A percentile compares a stretch with the other conserved stretches of the same genome.
These are phyloP conservation scores for Zophobas atratus DNA, from an alignment of 1,140 invertebrate genomes.

Conservation along the genomic window DNA sequence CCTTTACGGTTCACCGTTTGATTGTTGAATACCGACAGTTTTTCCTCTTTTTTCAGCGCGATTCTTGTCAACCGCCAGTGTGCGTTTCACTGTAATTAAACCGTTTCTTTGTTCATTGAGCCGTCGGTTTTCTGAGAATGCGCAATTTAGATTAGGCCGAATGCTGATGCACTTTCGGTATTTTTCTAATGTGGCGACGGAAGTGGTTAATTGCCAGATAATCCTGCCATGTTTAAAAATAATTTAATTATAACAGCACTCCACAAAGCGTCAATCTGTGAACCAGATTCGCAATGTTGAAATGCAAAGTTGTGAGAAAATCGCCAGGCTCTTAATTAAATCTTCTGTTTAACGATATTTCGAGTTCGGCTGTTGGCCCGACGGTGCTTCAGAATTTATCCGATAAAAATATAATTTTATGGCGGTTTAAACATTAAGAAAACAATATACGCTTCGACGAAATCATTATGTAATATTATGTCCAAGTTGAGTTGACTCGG, in stretches of 20 bases:
- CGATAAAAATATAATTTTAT: conserved; percentile 20
- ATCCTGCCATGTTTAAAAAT: conserved; percentile 8
- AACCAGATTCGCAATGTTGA: neutral
- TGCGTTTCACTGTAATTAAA: conserved; percentile 45
- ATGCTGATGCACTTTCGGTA: conserved; percentile 26
- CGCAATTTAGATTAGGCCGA: conserved; percentile 36
- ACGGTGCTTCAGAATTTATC: conserved; percentile 3
- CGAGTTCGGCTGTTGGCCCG: neutral
- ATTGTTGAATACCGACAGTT: conserved; percentile 29
- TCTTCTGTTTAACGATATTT: neutral
- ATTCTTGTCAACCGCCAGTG: conserved; percentile 19
- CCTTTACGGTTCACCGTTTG: conserved; percentile 36
- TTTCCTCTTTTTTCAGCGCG: conserved; percentile 15
- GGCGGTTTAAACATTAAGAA: conserved; percentile 31
- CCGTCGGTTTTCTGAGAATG: conserved; percentile 31
- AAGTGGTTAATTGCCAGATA: conserved; percentile 6
- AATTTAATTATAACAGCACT: neutral
- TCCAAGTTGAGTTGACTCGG: conserved; percentile 32
- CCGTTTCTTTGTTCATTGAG: conserved; percentile 47
- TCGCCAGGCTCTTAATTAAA: conserved; percentile 14
- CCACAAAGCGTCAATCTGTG: neutral
- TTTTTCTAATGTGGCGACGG: conserved; percentile 11
- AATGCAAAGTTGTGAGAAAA: conserved; percentile 18
- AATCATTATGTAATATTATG: conserved; percentile 52
- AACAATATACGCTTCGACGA: conserved; percentile 35